Evolutionary conservation across 1,140 invertebrate genomes (phyloP), one percentile per base, ranked within the genome.

Genomic region (Calliopsis andreniformis): DNA sequence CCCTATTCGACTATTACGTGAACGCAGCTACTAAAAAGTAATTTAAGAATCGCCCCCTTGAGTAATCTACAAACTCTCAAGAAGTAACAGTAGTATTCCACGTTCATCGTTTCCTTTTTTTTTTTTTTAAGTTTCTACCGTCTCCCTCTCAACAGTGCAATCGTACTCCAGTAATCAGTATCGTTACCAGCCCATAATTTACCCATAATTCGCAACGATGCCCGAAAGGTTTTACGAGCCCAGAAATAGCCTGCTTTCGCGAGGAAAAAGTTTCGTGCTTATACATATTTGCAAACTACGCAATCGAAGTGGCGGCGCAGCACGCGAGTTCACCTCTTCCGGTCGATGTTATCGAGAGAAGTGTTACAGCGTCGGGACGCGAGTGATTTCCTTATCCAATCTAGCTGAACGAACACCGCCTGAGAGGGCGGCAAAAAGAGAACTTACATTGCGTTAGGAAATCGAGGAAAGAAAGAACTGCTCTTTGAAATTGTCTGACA

Each of bases 261-360:
- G 7, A 2, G 16, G n/a, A 55, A 6, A 23, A 55, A 39, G 20
- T 76, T 49, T 56, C 72, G 47, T 82, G 55, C 61, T 59, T 63
- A 28, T 80, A 62, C 43, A 64, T 77, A 77, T 82, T 81, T 81
- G 78, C 55, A 69, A 81, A 45, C 72, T 49, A 67, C 35, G 62
- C 28, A 47, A 79, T 32, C 61, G 51, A 80, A 76, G 49, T 53
- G 47, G 53, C 2, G 23, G 61, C 32, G n/a, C 32, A 14, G 28
- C 80, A 82, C 79, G 80, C 79, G 61, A 82, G n/a, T 61, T 20
- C 3, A n/a, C 35, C 32, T 49, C 79, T 77, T 82, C 72, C 53
- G 78, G 78, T 67, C 35, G 80, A 81, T 82, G 20, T 12, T 82
- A 82, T 78, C 79, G 49, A 23, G 25, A 67, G 32, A 66, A 72